Base-by-base conservation (phyloP, 2,797 vertebrate species). In the Apogon hyalosoma region DNA sequence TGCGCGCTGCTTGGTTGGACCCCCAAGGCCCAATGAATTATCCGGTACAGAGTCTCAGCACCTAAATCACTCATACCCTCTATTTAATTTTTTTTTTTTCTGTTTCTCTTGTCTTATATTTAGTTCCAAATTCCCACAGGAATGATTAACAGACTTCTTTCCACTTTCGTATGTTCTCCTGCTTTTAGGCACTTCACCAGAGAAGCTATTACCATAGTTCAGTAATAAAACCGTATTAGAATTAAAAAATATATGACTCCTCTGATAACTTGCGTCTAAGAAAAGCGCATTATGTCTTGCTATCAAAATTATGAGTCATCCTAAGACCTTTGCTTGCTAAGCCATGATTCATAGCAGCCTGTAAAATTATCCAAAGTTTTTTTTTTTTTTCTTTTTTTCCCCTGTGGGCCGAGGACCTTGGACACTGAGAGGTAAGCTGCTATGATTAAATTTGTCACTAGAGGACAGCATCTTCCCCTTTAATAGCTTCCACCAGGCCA, bases 391-490 rank as follows among this genome's bases (percentile, higher is more conserved):
- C 72, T 5, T 28, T 28, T 28, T 28, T 28, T 6, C 24, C 43
- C 52, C 9, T 18, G 7, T 36, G 8, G 40, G 59, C 19, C 48
- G 3, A 9, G 43, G 45, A 50, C 33, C 21, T 63, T 33, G 12
- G 45, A 43, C 28, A 42, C 38, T 10, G 3, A 28, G 19, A 12
- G 19, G 15, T 14, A 14, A 67, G 36, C 51, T 83, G 83, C 75
- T 64, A 77, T 72, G 15, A 69, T 61, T 24, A 41, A 3, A 63
- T 31, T 6, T 49, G 69, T 72, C 90, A 87, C 88, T 88, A 90
- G 90, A 89, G 84, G 87, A 56, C 87, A 90, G 87, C 77, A 87
- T 79, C 54, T 69, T 63, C 77, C 73, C 78, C 74, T 72, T 61
- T 64, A 78, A 49, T 36, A 72, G 36, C 54, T 59, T 43, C 56